Percentiles rank a stretch among this genome's conserved stretches.
Evolutionary conservation across 2,797 vertebrate genomes (phyloP).

Genomic region (Gephyroberyx darwinii): DNA sequence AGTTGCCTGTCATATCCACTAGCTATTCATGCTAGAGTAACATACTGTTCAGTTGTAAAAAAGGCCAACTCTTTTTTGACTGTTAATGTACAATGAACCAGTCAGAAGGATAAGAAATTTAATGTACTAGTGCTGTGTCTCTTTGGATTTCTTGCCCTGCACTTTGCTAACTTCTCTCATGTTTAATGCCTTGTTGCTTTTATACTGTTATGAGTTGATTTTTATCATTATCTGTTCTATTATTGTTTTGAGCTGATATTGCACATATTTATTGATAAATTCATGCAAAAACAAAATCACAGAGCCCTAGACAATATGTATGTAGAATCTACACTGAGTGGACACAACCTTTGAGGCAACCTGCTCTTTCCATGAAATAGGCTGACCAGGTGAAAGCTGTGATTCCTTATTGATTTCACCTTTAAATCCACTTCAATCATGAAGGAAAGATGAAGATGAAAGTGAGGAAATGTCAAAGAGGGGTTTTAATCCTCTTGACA

Average conservation of each 20-base stretch:
- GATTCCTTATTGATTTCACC: too few relatives aligned
- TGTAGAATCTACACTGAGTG: constrained; percentile 37
- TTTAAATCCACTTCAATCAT: too few relatives aligned
- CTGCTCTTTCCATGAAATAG: too few relatives aligned
- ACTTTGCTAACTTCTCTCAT: constrained; percentile 54
- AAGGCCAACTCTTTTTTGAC: constrained; percentile 7
- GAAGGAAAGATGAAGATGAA: too few relatives aligned
- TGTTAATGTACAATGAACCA: constrained; percentile 16
- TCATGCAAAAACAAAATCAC: constrained; percentile 1
- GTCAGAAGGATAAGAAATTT: constrained; percentile 27
- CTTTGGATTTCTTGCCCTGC: constrained; percentile 24
- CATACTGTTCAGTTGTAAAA: constrained; percentile 23
- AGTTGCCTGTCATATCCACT: background rate
- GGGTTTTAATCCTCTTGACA: too few relatives aligned
- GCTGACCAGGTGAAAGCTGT: too few relatives aligned
- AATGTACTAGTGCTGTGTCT: constrained; percentile 19
- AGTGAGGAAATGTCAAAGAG: too few relatives aligned
- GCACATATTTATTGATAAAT: constrained; percentile 64
- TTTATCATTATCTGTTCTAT: constrained; percentile 24
- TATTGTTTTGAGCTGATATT: constrained; percentile 41
- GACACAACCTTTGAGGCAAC: too few relatives aligned
- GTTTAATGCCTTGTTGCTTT: constrained; percentile 54
- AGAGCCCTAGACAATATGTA: background rate
- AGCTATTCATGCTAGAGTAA: constrained; percentile 22
- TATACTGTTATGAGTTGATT: constrained; percentile 46